Evolutionary conservation across 2,888 invertebrate species (phyloP).

Genomic region (Theodoxus fluviatilis): DNA sequence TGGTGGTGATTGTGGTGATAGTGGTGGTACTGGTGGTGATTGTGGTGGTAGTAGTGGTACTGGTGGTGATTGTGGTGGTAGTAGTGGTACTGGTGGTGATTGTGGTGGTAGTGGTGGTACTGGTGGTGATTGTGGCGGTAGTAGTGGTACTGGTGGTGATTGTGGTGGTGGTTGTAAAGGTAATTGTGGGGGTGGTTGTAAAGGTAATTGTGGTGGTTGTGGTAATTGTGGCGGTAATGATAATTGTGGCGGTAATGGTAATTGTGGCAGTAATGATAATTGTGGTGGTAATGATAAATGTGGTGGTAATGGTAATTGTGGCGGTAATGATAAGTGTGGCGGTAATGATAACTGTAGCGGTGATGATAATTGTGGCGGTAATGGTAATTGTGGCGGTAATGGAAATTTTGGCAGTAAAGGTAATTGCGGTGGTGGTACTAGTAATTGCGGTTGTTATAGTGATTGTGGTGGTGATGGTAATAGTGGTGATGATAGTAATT

Average conservation of each 20-base stretch:
- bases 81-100: background rate
- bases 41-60: background rate
- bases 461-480: background rate
- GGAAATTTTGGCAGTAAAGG: background rate
- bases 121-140: background rate
- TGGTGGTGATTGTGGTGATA: background rate
- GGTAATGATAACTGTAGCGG: background rate
- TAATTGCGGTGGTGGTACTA: background rate
- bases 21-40: background rate
- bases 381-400: background rate
- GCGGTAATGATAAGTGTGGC: background rate
- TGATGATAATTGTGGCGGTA: background rate
- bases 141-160: conserved; percentile 5
- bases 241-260: background rate
- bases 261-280: background rate
- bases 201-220: conserved; percentile 5
- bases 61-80: background rate
- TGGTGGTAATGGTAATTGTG: background rate
- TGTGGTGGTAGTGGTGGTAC: background rate
- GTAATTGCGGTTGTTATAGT: conserved; percentile 1
- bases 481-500: background rate
- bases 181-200: background rate
- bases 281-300: background rate
- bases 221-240: background rate
- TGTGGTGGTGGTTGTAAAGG: background rate